Base-by-base conservation (phyloP, 2,797 vertebrate genomes). In the Sebastes elongatus region DNA sequence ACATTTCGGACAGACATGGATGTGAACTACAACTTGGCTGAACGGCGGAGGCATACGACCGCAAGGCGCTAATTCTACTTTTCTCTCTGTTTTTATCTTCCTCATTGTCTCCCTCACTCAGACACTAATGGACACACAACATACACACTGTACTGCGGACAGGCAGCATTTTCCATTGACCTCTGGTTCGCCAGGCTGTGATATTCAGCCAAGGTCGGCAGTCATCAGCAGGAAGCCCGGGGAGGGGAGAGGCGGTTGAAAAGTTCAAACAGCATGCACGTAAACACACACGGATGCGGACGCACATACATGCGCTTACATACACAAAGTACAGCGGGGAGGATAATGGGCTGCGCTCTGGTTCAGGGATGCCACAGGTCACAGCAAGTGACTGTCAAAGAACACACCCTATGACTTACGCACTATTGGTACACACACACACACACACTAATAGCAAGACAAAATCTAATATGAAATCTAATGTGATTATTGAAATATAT, bases 191-290 rank as follows among this genome's bases (percentile, higher is more conserved):
- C 83, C 87, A 85, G 82, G 83, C 86, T 92, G 78, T 90, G 90
- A 91, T 91, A 85, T 93, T 90, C 85, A 90, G 81, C 88, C 92
- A 92, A 94, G 94, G 95, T 96, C 92, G 93, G 93, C 86, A 85
- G 88, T 84, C 84, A 89, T 91, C 88, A 87, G 91, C 84, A 79
- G 89, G 87, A 80, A 68, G 89, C 81, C 88, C 35, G 66, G 57
- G 72, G 83, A 32, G 90, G 82, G 63, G 74, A 82, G 83, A 87
- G 76, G 75, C 73, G 56, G 91, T 91, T 94, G 86, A 91, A 94
- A 93, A 93, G 92, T 94, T 94, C 91, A 93, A 82, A 75, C 85
- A 77, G 76, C 80, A 79, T 72, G 85, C 83, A 69, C 76, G 28
- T 82, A 42, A 81, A 85, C 68, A 86, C 86, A 86, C 86, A 86